Percentiles rank a stretch among this genome's conserved stretches.
These are phyloP conservation scores for Diplodus sargus DNA, from an alignment of 2,797 vertebrate genomes.

Conservation along the genomic window DNA sequence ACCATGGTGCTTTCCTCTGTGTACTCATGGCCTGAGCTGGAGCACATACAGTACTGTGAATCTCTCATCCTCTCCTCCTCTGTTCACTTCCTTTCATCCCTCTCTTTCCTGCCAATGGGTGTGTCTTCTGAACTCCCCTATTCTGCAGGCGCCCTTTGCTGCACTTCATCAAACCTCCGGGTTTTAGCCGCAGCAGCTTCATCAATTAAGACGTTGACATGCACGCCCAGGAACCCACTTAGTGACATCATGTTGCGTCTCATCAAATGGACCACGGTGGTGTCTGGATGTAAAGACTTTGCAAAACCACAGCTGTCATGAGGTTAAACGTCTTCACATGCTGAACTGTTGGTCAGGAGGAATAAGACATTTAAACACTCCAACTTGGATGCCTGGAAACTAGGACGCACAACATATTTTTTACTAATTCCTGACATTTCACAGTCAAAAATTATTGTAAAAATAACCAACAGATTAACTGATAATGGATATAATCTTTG, in stretches of 20 bases:
- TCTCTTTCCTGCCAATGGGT: conserved; percentile 61
- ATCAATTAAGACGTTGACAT: conserved; percentile 41
- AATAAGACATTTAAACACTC: neutral
- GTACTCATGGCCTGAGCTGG: conserved; percentile 45
- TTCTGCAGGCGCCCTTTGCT: conserved; percentile 17
- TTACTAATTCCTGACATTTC: neutral
- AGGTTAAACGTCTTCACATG: neutral
- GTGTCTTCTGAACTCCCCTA: conserved; percentile 48
- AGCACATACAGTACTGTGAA: conserved; percentile 42
- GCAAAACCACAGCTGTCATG: neutral
- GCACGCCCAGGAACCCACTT: conserved; percentile 16
- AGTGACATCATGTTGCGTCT: conserved; percentile 56
- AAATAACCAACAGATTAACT: neutral
- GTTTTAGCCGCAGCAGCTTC: conserved; percentile 40
- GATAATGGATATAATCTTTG: neutral
- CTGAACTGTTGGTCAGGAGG: neutral
- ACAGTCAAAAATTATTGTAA: neutral
- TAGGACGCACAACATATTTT: neutral
- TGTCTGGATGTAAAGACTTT: conserved; percentile 4
- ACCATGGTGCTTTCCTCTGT: conserved; percentile 66
- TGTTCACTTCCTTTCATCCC: conserved; percentile 38
- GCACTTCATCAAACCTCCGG: conserved; percentile 37
- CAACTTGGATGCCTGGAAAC: neutral
- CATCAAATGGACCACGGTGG: conserved; percentile 9
- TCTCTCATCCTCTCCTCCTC: conserved; percentile 22